phyloP scores from a whole-genome alignment of 2,113 vertebrate genomes.

The Rhinogobius similis region DNA sequence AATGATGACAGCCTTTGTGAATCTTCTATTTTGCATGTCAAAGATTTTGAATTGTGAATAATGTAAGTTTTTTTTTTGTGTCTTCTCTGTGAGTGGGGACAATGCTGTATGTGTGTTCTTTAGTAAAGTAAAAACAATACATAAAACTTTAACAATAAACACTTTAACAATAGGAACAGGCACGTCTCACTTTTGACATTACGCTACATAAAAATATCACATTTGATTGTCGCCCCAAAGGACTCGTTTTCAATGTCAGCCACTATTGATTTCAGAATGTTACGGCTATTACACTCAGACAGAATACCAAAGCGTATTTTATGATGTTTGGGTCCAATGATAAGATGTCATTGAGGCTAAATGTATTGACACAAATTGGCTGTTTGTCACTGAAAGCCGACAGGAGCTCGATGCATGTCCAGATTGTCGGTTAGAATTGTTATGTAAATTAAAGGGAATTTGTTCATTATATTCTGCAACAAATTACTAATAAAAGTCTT shows the following conservation, averaged over 20 bases:
- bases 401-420: background rate
- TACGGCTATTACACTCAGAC: background rate
- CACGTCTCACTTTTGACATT: slow-evolving; percentile 34
- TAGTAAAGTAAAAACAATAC: no score
- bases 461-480: no score
- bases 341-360: background rate
- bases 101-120: no score
- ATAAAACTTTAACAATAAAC: slow-evolving; percentile 23
- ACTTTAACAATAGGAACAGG: slow-evolving; percentile 9
- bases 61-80: no score
- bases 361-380: background rate
- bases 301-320: background rate
- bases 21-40: no score
- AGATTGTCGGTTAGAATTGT: no score
- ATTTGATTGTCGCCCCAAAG: background rate
- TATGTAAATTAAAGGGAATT: background rate
- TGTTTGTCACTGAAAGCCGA: background rate
- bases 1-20: no score
- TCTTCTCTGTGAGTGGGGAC: no score
- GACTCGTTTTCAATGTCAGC: background rate
- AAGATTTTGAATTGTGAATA: no score
- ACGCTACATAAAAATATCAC: slow-evolving; percentile 1
- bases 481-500: no score
- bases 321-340: background rate
- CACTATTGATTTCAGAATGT: background rate